These are phyloP conservation scores for Leptobrachium leishanense DNA, from an alignment of 2,113 vertebrate genomes.

Conservation along the genomic window DNA sequence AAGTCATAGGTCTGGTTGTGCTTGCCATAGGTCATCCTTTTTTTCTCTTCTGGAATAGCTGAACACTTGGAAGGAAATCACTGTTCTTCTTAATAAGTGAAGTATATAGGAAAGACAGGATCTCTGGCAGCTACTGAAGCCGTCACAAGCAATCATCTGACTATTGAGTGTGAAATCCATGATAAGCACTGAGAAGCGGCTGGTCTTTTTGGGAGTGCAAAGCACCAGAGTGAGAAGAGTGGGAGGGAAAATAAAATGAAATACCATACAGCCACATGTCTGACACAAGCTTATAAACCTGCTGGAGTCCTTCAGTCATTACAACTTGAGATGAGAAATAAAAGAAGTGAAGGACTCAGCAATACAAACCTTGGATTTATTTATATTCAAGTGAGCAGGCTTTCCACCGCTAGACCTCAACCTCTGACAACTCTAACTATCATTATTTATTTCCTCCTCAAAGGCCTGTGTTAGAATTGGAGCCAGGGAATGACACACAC, in stretches of 20 bases:
- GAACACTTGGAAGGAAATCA: not conserved
- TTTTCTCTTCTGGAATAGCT: not conserved
- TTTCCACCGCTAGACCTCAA: not conserved
- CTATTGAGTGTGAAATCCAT: conserved; percentile 34
- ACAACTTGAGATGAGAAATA: not conserved
- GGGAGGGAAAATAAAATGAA: not conserved
- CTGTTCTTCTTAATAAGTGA: not conserved
- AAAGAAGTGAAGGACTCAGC: not conserved
- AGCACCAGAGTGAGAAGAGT: not conserved
- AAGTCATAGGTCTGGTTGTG: no score
- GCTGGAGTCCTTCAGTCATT: not conserved
- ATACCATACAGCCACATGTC: not conserved
- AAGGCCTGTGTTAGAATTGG: not conserved
- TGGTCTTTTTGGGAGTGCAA: not conserved
- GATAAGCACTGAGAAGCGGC: conserved; percentile 21
- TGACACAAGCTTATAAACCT: not conserved
- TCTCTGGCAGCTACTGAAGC: conserved; percentile 12
- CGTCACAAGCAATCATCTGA: conserved; percentile 37
- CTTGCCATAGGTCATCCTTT: no score
- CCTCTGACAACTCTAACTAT: not conserved
- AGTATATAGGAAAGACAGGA: not conserved
- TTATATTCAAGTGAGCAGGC: not conserved
- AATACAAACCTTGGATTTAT: not conserved
- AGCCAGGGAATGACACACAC: not conserved
- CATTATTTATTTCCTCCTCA: not conserved